Conservation (phyloP, 2,888 invertebrate species). For the Parnassius mnemosyne region DNA sequence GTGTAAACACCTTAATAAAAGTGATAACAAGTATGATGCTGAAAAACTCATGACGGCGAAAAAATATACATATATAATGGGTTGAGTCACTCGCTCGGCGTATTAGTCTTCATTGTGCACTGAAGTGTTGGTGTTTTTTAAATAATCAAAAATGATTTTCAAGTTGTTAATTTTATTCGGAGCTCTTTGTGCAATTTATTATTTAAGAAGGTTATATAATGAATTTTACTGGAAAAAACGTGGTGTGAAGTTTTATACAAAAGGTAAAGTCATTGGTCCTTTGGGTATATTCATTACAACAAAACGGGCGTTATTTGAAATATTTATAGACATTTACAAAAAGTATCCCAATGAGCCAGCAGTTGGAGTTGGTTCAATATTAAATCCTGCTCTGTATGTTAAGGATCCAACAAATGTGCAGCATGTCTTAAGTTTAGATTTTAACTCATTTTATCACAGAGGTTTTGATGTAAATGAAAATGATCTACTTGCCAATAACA, state of each 20-base stretch:
- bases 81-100: no score
- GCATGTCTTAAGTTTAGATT: conserved; percentile 13
- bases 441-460: conserved; percentile 14
- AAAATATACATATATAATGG: no score
- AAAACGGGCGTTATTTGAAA: conserved; percentile 9
- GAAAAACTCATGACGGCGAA: no score
- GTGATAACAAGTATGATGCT: no score
- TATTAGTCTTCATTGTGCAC: no score
- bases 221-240: conserved; percentile 24
- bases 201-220: conserved; percentile 25
- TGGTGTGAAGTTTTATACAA: conserved; percentile 9
- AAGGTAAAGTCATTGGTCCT: conserved; percentile 14
- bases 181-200: conserved; percentile 15
- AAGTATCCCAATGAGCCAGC: conserved; percentile 14
- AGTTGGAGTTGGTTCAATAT: conserved; percentile 7
- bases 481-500: conserved; percentile 30
- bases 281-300: conserved; percentile 2
- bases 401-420: conserved; percentile 13
- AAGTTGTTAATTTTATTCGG: conserved; percentile 35
- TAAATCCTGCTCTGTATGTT: conserved; percentile 12
- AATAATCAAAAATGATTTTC: conserved; percentile 10
- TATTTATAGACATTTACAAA: conserved; percentile 16
- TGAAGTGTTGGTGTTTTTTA: background rate
- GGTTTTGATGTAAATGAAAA: conserved; percentile 11
- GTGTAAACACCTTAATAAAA: no score